These are phyloP conservation scores for Glaucomys volans DNA, from an alignment of 2,113 vertebrate genomes.

Conservation along the genomic window DNA sequence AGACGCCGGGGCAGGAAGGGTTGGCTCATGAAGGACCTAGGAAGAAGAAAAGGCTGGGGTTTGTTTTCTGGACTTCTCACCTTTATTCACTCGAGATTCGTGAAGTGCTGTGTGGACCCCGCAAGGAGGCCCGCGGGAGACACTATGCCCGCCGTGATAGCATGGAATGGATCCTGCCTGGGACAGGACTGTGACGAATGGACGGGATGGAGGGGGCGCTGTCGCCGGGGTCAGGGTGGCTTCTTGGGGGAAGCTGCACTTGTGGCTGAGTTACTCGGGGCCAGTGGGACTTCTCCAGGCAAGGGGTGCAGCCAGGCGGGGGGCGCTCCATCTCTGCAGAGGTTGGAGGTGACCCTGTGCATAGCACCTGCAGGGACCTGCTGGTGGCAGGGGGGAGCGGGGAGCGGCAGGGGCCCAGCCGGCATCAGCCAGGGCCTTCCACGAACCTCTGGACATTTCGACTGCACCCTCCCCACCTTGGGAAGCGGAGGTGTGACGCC, in stretches of 20 bases:
- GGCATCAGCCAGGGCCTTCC: background rate
- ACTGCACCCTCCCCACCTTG: background rate
- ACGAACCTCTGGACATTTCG: background rate
- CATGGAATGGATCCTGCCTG: background rate
- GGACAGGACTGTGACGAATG: background rate
- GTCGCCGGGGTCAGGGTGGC: background rate
- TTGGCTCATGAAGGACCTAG: slow-evolving; percentile 27
- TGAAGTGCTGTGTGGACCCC: background rate
- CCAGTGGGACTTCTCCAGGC: background rate
- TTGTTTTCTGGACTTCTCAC: slow-evolving; percentile 40
- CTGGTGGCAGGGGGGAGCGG: no score
- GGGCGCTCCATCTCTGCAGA: background rate
- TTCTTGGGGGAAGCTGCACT: background rate
- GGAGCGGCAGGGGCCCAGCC: no score
- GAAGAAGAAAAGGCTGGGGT: background rate
- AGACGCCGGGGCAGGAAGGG: background rate
- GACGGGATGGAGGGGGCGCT: background rate
- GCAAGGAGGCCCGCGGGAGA: background rate
- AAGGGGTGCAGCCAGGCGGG: fast-evolving
- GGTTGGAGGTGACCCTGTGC: no score
- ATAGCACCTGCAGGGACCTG: fast-evolving
- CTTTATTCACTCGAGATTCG: background rate
- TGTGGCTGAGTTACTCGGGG: background rate
- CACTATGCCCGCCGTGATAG: background rate
- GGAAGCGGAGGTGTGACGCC: background rate